A percentile compares a stretch with the other conserved stretches of the same genome.
These are phyloP conservation scores for Gallinago jamesoni DNA, from an alignment of 2,113 vertebrate species.

Conservation along the genomic window DNA sequence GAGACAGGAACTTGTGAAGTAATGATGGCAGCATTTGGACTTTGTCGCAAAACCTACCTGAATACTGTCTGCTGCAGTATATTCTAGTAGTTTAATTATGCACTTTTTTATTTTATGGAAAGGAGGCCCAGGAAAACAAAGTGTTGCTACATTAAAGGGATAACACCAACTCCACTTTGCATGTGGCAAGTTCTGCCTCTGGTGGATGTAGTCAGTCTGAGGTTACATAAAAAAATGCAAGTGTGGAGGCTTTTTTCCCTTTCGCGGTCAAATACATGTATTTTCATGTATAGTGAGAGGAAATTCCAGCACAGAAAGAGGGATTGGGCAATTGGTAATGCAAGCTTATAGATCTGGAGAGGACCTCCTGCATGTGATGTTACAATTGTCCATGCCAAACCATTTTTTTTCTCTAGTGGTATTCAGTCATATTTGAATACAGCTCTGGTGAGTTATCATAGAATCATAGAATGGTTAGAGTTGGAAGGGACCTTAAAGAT, in stretches of 20 bases:
- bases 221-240: not conserved
- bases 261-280: not conserved
- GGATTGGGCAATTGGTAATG: not conserved
- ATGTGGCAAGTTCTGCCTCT: not conserved
- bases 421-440: not conserved
- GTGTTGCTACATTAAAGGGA: not conserved
- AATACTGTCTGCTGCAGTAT: not conserved
- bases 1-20: not conserved
- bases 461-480: too few species aligned
- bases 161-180: not conserved
- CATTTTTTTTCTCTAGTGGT: not conserved
- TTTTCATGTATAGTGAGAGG: not conserved
- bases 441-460: not conserved
- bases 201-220: not conserved
- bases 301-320: not conserved
- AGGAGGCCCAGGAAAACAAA: not conserved
- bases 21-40: not conserved
- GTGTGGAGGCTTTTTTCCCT: not conserved
- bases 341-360: not conserved
- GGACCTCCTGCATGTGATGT: not conserved
- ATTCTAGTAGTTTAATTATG: not conserved
- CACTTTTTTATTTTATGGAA: not conserved
- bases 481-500: too few species aligned
- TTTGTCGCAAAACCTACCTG: not conserved
- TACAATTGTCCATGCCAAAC: not conserved